These are phyloP conservation scores for Sebastes hubbsi DNA, from an alignment of 2,797 vertebrate genomes.

Conservation along the genomic window DNA sequence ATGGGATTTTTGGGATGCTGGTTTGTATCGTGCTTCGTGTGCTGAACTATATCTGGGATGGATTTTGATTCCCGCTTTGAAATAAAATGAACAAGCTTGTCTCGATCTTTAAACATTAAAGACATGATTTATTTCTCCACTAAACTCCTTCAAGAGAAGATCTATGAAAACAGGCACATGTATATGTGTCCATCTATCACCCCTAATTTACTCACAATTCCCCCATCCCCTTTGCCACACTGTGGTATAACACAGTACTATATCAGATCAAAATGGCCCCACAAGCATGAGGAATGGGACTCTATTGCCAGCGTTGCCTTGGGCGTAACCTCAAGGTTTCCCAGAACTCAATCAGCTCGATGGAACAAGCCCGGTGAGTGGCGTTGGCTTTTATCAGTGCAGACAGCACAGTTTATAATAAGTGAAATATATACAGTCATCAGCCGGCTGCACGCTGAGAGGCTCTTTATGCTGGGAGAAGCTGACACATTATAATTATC, in stretches of 20 bases:
- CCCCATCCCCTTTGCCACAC: not conserved
- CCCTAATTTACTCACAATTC: not conserved
- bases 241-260: not conserved
- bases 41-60: not conserved
- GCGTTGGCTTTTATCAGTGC: slow-evolving; percentile 14
- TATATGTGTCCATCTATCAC: not conserved
- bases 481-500: slow-evolving; percentile 34
- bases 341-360: slow-evolving; percentile 58
- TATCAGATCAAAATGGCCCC: slow-evolving; percentile 36
- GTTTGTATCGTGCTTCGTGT: not conserved
- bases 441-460: slow-evolving; percentile 1
- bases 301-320: slow-evolving; percentile 14
- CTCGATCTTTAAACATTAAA: not conserved
- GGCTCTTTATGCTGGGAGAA: not conserved
- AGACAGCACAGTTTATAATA: slow-evolving; percentile 42
- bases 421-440: slow-evolving; percentile 34
- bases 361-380: slow-evolving; percentile 32
- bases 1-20: not conserved
- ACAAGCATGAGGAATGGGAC: slow-evolving; percentile 1
- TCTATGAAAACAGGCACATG: not conserved
- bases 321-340: slow-evolving; percentile 44
- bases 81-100: not conserved
- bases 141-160: not conserved
- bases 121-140: not conserved
- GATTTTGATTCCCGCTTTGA: not conserved